Evolutionary conservation across 2,888 invertebrate genomes (phyloP).

Genomic region (Papilio demoleus): DNA sequence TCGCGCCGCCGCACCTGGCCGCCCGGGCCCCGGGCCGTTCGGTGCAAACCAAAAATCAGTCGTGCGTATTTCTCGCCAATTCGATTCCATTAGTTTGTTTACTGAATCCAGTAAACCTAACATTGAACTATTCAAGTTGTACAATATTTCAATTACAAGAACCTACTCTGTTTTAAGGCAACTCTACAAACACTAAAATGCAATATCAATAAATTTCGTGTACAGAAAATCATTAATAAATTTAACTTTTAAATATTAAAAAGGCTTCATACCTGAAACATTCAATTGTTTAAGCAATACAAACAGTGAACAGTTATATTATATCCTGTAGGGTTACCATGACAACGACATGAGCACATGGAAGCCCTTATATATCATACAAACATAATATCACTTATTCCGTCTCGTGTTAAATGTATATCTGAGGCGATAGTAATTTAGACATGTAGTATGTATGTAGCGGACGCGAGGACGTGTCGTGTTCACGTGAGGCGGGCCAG

Average conservation of each 20-base stretch:
- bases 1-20: not conserved
- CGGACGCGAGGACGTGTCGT: not conserved
- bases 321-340: not conserved
- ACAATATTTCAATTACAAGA: not conserved
- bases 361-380: not conserved
- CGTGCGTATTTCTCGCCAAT: not conserved
- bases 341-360: not conserved
- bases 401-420: not conserved
- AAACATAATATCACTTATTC: not conserved
- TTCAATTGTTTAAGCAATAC: not conserved
- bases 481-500: not conserved
- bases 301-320: not conserved
- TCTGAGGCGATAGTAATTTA: not conserved
- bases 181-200: not conserved
- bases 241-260: not conserved
- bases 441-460: not conserved
- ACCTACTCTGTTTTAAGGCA: not conserved
- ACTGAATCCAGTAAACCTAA: not conserved
- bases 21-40: not conserved
- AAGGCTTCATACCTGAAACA: not conserved
- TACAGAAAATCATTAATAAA: not conserved
- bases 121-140: not conserved
- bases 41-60: not conserved
- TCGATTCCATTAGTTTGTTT: slow-evolving; percentile 1
- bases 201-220: not conserved